A percentile compares a stretch with the other conserved stretches of the same genome.
Conservation (phyloP, 2,797 vertebrate species). For the Trachops cirrhosus region DNA sequence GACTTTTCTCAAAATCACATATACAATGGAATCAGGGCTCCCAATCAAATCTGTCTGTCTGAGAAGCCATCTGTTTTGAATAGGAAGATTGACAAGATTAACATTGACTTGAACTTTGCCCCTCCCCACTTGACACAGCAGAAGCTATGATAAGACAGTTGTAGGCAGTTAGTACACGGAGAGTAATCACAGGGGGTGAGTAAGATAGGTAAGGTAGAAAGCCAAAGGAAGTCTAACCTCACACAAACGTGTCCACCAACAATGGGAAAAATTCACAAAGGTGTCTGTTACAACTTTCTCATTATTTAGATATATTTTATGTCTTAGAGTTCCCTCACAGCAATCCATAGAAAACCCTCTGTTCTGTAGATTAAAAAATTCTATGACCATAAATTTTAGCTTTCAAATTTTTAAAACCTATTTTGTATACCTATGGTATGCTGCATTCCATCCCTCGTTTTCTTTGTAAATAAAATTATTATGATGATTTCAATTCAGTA, state of each 20-base stretch:
- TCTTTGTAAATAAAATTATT: neutral
- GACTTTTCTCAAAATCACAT: neutral
- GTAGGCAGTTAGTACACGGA: rapidly evolving
- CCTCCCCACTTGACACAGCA: neutral
- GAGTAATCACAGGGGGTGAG: neutral
- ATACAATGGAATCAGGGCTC: neutral
- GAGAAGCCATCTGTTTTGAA: neutral
- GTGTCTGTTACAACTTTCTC: neutral
- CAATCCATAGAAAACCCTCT: neutral
- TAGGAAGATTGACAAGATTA: neutral
- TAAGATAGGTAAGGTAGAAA: neutral
- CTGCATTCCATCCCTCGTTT: neutral
- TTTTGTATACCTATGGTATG: neutral
- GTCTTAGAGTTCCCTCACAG: neutral
- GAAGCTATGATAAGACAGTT: neutral
- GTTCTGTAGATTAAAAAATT: neutral
- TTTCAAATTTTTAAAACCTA: neutral
- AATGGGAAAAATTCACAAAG: neutral
- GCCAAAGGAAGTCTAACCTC: neutral
- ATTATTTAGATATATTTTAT: neutral
- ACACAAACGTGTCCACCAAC: rapidly evolving
- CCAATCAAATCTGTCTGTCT: neutral
- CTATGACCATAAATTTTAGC: neutral
- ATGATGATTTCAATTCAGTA: neutral
- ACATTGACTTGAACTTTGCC: neutral